These are phyloP conservation scores for Tenebrosternarchus preto DNA, from an alignment of 2,113 vertebrate species.

Conservation along the genomic window DNA sequence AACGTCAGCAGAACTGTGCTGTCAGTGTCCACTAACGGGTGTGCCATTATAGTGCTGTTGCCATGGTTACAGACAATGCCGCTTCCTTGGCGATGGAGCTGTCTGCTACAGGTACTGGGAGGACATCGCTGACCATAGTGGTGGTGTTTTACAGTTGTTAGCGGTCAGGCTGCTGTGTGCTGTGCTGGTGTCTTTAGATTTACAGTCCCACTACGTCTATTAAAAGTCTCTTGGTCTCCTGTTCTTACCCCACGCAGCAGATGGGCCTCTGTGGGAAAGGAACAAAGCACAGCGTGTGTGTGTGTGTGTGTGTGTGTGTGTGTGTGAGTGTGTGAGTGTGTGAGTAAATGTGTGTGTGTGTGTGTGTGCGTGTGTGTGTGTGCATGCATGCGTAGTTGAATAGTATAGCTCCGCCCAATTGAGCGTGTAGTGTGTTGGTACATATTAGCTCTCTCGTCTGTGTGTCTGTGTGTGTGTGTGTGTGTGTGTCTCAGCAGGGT, in stretches of 20 bases:
- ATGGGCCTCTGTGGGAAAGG: conserved; percentile 51
- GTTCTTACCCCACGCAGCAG: conserved; percentile 44
- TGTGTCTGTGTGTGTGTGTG: conserved; percentile 23
- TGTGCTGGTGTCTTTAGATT: not conserved
- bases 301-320: conserved; percentile 22
- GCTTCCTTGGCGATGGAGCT: conserved; percentile 12
- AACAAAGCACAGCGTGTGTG: conserved; percentile 40
- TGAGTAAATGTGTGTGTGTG: conserved; percentile 26
- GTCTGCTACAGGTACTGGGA: conserved; percentile 16
- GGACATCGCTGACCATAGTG: not conserved
- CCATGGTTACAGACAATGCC: conserved; percentile 34
- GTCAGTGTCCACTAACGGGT: not conserved
- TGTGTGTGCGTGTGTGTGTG: conserved; percentile 20
- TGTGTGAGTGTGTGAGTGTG: conserved; percentile 15
- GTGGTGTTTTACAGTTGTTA: not conserved
- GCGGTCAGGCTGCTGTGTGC: too few species aligned
- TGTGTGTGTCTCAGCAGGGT: conserved; percentile 14
- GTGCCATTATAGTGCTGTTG: conserved; percentile 27
- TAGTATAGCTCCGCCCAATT: too few species aligned
- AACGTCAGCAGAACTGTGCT: conserved; percentile 7
- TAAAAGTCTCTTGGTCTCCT: not conserved
- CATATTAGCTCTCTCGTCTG: not conserved
- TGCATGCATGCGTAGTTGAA: not conserved
- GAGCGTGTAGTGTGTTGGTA: not conserved
- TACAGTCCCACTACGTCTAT: not conserved